These are phyloP conservation scores for Diploptera punctata DNA, from an alignment of 2,888 invertebrate species.

Conservation along the genomic window DNA sequence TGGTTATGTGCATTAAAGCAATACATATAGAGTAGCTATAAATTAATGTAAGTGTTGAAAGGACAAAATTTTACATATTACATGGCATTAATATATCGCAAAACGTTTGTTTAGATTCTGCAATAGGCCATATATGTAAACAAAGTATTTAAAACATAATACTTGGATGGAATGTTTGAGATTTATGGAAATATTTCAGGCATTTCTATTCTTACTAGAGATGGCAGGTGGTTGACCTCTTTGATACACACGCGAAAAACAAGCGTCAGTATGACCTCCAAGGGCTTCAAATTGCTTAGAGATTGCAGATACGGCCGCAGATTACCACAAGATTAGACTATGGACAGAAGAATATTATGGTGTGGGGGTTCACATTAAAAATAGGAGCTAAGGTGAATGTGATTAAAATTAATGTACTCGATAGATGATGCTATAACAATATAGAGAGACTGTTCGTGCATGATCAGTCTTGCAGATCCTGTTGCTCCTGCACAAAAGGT, in stretches of 20 bases:
- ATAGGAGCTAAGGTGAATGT: slow-evolving; percentile 8
- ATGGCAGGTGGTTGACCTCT: neutral
- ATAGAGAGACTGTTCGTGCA: slow-evolving; percentile 8
- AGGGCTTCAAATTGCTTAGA: slow-evolving; percentile 8
- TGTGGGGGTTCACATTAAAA: neutral
- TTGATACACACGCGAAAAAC: neutral
- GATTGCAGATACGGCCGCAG: neutral
- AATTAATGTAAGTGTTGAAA: too few relatives aligned
- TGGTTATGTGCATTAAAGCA: too few relatives aligned
- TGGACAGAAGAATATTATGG: neutral
- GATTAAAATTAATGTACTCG: slow-evolving; percentile 19
- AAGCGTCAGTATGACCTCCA: neutral
- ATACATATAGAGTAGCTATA: too few relatives aligned
- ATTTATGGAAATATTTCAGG: too few relatives aligned
- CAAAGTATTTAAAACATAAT: too few relatives aligned
- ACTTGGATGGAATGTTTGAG: too few relatives aligned
- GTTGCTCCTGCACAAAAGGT: slow-evolving; percentile 11
- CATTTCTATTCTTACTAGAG: neutral
- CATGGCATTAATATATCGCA: too few relatives aligned
- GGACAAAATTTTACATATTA: too few relatives aligned
- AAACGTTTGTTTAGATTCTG: too few relatives aligned
- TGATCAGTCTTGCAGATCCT: slow-evolving; percentile 13
- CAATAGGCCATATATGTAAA: too few relatives aligned
- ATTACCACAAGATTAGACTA: neutral
- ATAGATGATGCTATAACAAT: neutral